These are phyloP conservation scores for Athene cunicularia DNA, from an alignment of 2,113 vertebrate species.

Conservation along the genomic window DNA sequence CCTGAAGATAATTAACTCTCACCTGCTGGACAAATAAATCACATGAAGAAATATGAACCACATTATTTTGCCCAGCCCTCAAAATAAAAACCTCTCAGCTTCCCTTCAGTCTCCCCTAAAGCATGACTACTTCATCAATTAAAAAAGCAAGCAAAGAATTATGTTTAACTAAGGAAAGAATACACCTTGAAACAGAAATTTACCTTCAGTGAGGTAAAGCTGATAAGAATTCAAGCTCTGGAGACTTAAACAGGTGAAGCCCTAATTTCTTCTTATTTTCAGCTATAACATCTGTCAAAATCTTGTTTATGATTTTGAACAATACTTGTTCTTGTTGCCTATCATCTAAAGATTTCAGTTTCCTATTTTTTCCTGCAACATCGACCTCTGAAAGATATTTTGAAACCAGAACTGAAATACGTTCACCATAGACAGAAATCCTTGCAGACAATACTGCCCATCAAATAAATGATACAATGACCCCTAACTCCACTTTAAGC, in stretches of 20 bases:
- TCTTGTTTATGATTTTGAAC: background rate
- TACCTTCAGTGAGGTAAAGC: background rate
- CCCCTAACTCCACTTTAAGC: background rate
- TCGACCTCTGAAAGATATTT: background rate
- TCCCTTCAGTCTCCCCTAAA: background rate
- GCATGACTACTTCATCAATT: background rate
- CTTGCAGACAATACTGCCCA: background rate
- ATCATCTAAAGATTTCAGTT: background rate
- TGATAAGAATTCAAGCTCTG: background rate
- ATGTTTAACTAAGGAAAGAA: background rate
- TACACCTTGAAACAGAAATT: background rate
- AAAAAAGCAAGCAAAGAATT: background rate
- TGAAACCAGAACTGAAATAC: background rate
- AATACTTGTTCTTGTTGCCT: background rate
- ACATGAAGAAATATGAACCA: background rate
- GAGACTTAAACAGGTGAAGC: background rate
- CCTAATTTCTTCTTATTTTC: background rate
- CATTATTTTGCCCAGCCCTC: background rate
- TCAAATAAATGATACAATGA: accelerated
- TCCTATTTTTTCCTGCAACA: background rate
- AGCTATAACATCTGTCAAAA: background rate
- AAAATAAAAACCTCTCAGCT: background rate
- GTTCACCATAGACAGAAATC: background rate
- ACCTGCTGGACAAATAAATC: background rate
- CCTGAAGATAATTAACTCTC: background rate